A percentile compares a stretch with the other conserved stretches of the same genome.
These are phyloP conservation scores for Anorthoa munda DNA, from an alignment of 2,888 invertebrate species.

Conservation along the genomic window DNA sequence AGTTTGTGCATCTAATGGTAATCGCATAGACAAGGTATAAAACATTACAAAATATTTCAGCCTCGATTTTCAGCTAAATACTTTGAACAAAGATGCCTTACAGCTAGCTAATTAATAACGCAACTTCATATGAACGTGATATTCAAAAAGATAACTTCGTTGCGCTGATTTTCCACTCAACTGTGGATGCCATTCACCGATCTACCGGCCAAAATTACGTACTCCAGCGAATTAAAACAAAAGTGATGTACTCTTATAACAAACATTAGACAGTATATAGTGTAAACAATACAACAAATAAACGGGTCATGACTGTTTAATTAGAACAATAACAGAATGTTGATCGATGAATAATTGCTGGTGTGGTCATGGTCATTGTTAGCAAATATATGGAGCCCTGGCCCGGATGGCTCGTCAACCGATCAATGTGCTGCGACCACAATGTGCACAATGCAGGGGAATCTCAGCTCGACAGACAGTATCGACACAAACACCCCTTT, in stretches of 20 bases:
- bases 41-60: neutral
- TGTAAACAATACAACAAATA: conserved; percentile 55
- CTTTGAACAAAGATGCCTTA: conserved; percentile 1
- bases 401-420: neutral
- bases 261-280: conserved; percentile 40
- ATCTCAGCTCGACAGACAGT: conserved; percentile 1
- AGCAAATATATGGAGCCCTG: conserved; percentile 15
- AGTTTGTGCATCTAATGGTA: neutral
- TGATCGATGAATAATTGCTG: conserved; percentile 45
- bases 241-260: conserved; percentile 25
- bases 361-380: conserved; percentile 34
- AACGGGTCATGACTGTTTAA: conserved; percentile 52
- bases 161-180: conserved; percentile 38
- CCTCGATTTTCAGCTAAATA: neutral
- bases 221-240: conserved; percentile 39
- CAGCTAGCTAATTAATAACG: neutral
- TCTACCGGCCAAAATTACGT: conserved; percentile 12
- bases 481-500: conserved; percentile 36
- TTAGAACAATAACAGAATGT: conserved; percentile 63
- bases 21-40: neutral
- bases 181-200: conserved; percentile 26
- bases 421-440: conserved; percentile 21
- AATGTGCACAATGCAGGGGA: conserved; percentile 24
- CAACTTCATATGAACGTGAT: neutral
- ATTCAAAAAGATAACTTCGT: conserved; percentile 9